These are phyloP conservation scores for Halictus ligatus DNA, from an alignment of 2,888 invertebrate species.

Conservation along the genomic window DNA sequence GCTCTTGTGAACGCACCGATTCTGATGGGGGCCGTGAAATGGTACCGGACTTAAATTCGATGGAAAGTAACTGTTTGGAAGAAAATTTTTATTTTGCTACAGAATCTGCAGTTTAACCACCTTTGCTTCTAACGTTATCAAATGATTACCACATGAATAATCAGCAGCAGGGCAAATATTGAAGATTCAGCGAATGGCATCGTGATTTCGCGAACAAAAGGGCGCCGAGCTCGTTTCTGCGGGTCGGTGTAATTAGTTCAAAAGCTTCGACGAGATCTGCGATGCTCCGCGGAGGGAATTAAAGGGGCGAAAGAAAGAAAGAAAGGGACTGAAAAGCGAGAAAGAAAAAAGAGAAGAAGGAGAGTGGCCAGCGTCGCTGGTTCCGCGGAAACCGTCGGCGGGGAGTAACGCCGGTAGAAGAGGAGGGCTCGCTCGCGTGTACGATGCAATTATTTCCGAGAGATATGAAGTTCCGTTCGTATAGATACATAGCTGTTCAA, in stretches of 20 bases:
- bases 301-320: neutral
- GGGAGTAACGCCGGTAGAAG: neutral
- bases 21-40: too few species aligned
- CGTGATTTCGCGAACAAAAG: neutral
- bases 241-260: neutral
- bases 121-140: neutral
- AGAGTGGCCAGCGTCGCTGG: neutral
- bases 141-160: neutral
- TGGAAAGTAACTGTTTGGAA: neutral
- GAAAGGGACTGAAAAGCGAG: neutral
- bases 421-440: conserved; percentile 42
- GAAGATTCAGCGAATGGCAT: too few species aligned
- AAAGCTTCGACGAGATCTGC: neutral
- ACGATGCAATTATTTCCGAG: conserved; percentile 55
- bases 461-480: conserved; percentile 60
- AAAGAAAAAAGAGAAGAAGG: neutral
- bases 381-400: neutral
- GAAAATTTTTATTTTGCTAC: neutral
- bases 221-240: neutral
- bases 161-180: neutral
- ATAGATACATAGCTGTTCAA: conserved; percentile 37
- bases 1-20: too few species aligned
- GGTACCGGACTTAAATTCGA: too few species aligned
- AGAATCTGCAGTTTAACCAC: too few species aligned
- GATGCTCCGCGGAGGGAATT: neutral